Percentiles rank a stretch among this genome's conserved stretches.
phyloP scores from a whole-genome alignment of 2,888 invertebrate species.

The Lasiommata megera region DNA sequence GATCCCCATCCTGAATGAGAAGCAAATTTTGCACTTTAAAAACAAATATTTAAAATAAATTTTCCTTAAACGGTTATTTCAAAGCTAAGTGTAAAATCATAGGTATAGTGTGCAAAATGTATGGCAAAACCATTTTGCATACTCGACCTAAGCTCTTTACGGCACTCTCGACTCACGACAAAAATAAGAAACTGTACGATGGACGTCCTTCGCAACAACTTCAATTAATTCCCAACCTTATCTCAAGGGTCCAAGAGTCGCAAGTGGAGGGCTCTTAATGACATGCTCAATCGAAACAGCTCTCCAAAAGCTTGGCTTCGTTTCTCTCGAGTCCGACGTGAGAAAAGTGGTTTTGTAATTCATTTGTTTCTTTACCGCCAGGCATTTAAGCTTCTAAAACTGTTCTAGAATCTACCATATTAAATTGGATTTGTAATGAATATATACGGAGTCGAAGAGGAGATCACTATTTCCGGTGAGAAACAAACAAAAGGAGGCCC shows the following conservation, averaged over 20 bases:
- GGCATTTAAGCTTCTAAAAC: neutral
- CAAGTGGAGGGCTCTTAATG: conserved; percentile 10
- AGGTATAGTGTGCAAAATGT: too few species aligned
- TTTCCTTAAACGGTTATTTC: too few species aligned
- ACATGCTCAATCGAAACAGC: conserved; percentile 20
- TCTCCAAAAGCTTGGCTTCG: conserved; percentile 24
- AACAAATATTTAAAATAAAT: too few species aligned
- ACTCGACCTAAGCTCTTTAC: neutral
- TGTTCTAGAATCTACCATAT: too few species aligned
- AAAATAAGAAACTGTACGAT: neutral
- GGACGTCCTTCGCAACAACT: neutral
- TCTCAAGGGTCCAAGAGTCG: neutral
- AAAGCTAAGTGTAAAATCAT: too few species aligned
- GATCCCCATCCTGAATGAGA: too few species aligned
- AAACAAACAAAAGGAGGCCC: too few species aligned
- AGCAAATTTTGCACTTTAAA: too few species aligned
- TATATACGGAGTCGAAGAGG: too few species aligned
- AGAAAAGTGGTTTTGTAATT: conserved; percentile 13
- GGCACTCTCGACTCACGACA: neutral
- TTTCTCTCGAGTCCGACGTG: conserved; percentile 15
- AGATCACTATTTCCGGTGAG: too few species aligned
- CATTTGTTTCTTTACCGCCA: neutral
- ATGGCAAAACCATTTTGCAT: neutral
- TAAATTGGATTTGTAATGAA: too few species aligned
- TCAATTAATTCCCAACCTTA: conserved; percentile 4